A percentile compares a stretch with the other conserved stretches of the same genome.
phyloP scores from a whole-genome alignment of 2,888 invertebrate species.

The Gymnocheta viridis region DNA sequence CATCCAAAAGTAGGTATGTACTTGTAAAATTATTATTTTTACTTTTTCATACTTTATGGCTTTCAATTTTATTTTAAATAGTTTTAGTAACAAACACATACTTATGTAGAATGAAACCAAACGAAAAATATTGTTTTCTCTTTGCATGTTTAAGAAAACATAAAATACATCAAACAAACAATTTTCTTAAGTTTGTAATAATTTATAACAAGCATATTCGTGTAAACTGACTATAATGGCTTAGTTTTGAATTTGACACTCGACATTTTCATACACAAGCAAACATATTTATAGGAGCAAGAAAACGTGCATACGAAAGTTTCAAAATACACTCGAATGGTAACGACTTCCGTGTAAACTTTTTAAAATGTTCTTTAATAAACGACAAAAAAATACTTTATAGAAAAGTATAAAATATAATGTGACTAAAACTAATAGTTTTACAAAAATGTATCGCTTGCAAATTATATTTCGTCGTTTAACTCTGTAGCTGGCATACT shows the following conservation, averaged over 20 bases:
- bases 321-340: conserved; percentile 5
- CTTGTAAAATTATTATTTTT: conserved; percentile 6
- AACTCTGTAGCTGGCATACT: background rate
- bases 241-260: conserved; percentile 64
- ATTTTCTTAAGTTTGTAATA: conserved; percentile 53
- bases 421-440: conserved; percentile 43
- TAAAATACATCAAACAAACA: conserved; percentile 10
- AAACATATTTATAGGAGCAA: background rate
- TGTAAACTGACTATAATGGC: conserved; percentile 53
- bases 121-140: background rate
- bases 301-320: background rate
- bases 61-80: background rate
- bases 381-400: background rate
- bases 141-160: conserved; percentile 55
- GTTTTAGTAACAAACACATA: background rate
- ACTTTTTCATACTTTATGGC: conserved; percentile 21
- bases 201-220: conserved; percentile 64
- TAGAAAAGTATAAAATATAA: conserved; percentile 1
- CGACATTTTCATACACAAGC: conserved; percentile 19
- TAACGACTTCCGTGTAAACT: conserved; percentile 10
- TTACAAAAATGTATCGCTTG: background rate
- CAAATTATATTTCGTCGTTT: conserved; percentile 6
- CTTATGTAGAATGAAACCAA: background rate
- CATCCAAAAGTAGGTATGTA: conserved; percentile 27
- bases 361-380: conserved; percentile 23